Conservation (phyloP, 2,797 vertebrate genomes). For the Sphenodon punctatus region DNA sequence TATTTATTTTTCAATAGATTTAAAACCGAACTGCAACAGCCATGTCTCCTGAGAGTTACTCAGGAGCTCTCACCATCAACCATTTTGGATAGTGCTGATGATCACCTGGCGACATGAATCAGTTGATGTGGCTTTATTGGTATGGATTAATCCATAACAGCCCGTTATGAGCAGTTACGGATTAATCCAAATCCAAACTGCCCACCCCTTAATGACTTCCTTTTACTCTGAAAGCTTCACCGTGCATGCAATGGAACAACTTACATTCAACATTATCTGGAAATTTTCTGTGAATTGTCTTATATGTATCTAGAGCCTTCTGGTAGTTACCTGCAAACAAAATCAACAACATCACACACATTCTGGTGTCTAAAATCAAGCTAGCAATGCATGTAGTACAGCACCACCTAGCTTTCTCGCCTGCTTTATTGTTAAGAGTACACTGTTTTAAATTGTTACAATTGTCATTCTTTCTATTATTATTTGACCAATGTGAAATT, state of each 20-base stretch:
- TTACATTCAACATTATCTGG: conserved; percentile 97
- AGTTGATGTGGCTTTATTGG: too few species aligned
- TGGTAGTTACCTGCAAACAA: conserved; percentile 91
- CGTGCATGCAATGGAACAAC: not conserved
- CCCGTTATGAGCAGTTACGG: too few species aligned
- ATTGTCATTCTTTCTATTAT: not conserved
- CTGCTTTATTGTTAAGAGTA: not conserved
- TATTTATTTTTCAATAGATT: too few species aligned
- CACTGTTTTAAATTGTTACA: not conserved
- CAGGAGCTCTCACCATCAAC: too few species aligned
- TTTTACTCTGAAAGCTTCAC: conserved; percentile 18
- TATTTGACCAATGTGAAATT: too few species aligned
- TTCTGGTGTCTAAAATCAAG: not conserved
- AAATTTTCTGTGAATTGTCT: conserved; percentile 92
- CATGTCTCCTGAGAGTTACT: too few species aligned
- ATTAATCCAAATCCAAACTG: too few species aligned
- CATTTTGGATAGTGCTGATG: too few species aligned
- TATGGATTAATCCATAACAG: too few species aligned
- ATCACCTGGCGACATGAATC: too few species aligned
- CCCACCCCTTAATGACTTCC: too few species aligned
- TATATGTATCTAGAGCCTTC: conserved; percentile 93
- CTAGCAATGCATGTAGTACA: not conserved
- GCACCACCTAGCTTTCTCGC: not conserved
- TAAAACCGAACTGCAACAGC: too few species aligned
- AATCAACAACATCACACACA: conserved; percentile 20